phyloP scores from a whole-genome alignment of 2,113 vertebrate genomes.

The Saccopteryx bilineata region DNA sequence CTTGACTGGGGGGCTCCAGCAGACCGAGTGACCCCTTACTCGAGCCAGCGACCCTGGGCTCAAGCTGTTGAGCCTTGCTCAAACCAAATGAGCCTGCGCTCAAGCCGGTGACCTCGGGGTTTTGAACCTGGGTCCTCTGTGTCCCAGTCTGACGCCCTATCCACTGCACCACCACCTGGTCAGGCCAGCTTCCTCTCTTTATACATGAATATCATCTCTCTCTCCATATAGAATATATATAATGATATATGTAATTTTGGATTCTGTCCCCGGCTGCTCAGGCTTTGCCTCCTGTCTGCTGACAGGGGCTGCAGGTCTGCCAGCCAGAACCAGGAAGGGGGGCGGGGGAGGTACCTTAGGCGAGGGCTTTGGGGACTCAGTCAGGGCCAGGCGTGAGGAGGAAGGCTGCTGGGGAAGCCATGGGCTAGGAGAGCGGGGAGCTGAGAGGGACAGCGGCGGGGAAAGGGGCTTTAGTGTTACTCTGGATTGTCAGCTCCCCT shows the following conservation, averaged over 20 bases:
- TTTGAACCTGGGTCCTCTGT: no score
- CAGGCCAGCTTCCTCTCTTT: neutral
- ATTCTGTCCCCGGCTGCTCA: neutral
- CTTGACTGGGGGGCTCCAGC: no score
- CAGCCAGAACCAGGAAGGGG: neutral
- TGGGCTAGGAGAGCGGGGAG: neutral
- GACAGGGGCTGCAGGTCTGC: neutral
- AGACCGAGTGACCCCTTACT: no score
- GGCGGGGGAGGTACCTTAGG: neutral
- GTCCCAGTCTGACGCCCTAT: no score
- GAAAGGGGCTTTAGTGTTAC: neutral
- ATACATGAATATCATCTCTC: neutral
- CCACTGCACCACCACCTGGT: no score
- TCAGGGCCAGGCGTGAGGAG: neutral
- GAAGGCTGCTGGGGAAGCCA: neutral
- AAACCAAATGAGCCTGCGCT: no score
- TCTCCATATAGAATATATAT: neutral
- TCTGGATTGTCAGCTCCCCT: neutral
- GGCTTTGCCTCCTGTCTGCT: neutral
- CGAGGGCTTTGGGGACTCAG: neutral
- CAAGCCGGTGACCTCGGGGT: no score
- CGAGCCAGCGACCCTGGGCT: no score
- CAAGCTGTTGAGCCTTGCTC: no score
- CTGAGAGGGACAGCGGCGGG: neutral
- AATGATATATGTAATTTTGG: neutral